These are phyloP conservation scores for Engraulis encrasicolus DNA, from an alignment of 2,113 vertebrate genomes.

Conservation along the genomic window DNA sequence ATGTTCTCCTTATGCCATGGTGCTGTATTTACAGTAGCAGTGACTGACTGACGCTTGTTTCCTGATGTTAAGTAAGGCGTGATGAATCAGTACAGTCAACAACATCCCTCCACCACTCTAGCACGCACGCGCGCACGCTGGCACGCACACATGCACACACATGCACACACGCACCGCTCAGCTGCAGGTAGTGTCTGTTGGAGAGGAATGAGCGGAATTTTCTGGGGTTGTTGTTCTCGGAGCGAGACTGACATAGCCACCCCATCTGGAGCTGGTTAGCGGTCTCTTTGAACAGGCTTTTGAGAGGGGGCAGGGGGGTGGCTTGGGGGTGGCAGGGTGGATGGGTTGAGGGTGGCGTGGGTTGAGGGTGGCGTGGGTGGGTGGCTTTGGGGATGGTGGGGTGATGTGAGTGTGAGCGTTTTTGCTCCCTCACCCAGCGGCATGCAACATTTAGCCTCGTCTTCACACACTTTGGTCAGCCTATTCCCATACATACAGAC, in stretches of 20 bases:
- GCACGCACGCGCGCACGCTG: slow-evolving; percentile 24
- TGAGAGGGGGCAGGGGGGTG: not conserved
- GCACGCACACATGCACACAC: no score
- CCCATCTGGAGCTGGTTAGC: slow-evolving; percentile 75
- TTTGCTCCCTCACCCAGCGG: slow-evolving; percentile 43
- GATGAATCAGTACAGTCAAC: not conserved
- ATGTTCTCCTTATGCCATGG: no score
- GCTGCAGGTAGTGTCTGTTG: slow-evolving; percentile 70
- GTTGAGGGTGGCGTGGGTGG: slow-evolving; percentile 47
- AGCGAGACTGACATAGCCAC: slow-evolving; percentile 61
- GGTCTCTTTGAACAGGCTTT: slow-evolving; percentile 65
- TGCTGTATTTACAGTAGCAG: no score
- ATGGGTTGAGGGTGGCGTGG: not conserved
- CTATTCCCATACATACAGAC: not conserved
- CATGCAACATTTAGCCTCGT: slow-evolving; percentile 49
- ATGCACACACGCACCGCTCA: no score
- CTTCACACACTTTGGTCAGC: not conserved
- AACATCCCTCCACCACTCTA: slow-evolving; percentile 4
- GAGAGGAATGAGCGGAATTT: slow-evolving; percentile 71
- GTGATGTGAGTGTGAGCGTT: slow-evolving; percentile 57
- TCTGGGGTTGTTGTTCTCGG: slow-evolving; percentile 66
- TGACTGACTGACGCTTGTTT: no score
- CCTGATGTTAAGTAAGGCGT: no score
- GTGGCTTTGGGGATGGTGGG: not conserved
- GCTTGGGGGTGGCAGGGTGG: slow-evolving; percentile 45